Conservation (phyloP, 2,888 invertebrate genomes). For the Schrankia costaestrigalis region DNA sequence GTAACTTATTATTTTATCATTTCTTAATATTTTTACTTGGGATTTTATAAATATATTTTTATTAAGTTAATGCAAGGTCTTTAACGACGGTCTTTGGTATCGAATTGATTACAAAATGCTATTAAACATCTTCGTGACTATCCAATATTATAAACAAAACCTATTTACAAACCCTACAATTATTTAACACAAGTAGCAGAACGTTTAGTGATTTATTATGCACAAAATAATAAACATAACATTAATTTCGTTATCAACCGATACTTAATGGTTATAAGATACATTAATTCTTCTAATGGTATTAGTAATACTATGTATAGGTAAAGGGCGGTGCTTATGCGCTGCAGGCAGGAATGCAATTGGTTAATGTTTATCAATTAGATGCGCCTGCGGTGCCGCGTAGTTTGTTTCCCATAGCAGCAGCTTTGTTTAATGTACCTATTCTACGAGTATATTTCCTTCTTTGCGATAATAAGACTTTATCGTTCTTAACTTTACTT, state of each 20-base stretch:
- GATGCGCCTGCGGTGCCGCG: constrained; percentile 49
- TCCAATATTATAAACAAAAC: constrained; percentile 15
- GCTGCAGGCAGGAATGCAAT: constrained; percentile 48
- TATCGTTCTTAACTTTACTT: too few species aligned
- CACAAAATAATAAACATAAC: constrained; percentile 35
- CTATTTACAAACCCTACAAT: constrained; percentile 13
- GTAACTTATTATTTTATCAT: too few species aligned
- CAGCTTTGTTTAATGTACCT: constrained; percentile 34
- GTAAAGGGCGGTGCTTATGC: constrained; percentile 31
- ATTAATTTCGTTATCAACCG: constrained; percentile 31
- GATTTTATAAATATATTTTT: too few species aligned
- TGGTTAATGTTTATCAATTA: constrained; percentile 65
- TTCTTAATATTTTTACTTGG: too few species aligned
- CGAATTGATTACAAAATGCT: too few species aligned
- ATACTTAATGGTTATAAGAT: constrained; percentile 22
- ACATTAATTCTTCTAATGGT: too few species aligned
- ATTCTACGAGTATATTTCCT: constrained; percentile 29
- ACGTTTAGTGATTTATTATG: constrained; percentile 35
- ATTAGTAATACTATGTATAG: constrained; percentile 4
- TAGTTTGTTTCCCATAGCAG: constrained; percentile 41
- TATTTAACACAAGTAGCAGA: constrained; percentile 27
- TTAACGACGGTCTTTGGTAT: too few species aligned
- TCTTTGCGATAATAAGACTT: too few species aligned
- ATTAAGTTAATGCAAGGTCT: too few species aligned
- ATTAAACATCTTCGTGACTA: too few species aligned